These are phyloP conservation scores for Brachystomella parvula DNA, from an alignment of 1,140 invertebrate genomes.

Conservation along the genomic window DNA sequence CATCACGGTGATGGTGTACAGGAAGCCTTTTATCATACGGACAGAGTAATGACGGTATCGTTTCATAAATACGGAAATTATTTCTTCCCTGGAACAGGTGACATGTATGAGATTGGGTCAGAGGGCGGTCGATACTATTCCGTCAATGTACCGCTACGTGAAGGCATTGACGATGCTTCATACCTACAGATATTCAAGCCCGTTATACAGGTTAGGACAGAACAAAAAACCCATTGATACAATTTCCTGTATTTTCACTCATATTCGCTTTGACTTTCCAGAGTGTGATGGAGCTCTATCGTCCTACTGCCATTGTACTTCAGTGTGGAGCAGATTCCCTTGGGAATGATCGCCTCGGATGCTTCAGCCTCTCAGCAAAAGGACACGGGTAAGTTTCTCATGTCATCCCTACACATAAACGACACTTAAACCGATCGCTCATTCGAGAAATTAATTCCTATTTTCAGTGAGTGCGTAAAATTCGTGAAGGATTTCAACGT, in stretches of 20 bases:
- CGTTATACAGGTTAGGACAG: constrained; percentile 56
- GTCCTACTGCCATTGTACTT: constrained; percentile 92
- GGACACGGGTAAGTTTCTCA: constrained; percentile 63
- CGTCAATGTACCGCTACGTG: constrained; percentile 92
- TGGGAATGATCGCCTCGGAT: constrained; percentile 84
- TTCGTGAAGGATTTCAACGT: constrained; percentile 91
- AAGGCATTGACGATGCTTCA: constrained; percentile 91
- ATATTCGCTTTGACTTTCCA: constrained; percentile 40
- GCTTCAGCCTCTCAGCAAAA: constrained; percentile 79
- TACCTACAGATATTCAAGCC: constrained; percentile 92
- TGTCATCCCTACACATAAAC: constrained; percentile 1
- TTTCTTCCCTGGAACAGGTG: constrained; percentile 94
- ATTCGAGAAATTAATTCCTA: constrained; percentile 12
- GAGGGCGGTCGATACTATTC: constrained; percentile 91
- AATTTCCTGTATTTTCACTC: neutral
- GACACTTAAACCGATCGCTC: neutral
- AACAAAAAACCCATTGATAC: neutral
- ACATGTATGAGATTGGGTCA: constrained; percentile 95
- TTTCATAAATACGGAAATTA: constrained; percentile 99
- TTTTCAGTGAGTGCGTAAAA: constrained; percentile 76
- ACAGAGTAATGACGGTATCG: constrained; percentile 98
- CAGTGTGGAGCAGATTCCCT: constrained; percentile 98
- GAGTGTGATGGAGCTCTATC: constrained; percentile 92
- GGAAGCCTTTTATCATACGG: constrained; percentile 97
- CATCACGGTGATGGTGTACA: constrained; percentile 99